phyloP scores from a whole-genome alignment of 2,113 vertebrate genomes.

The Pavo muticus region DNA sequence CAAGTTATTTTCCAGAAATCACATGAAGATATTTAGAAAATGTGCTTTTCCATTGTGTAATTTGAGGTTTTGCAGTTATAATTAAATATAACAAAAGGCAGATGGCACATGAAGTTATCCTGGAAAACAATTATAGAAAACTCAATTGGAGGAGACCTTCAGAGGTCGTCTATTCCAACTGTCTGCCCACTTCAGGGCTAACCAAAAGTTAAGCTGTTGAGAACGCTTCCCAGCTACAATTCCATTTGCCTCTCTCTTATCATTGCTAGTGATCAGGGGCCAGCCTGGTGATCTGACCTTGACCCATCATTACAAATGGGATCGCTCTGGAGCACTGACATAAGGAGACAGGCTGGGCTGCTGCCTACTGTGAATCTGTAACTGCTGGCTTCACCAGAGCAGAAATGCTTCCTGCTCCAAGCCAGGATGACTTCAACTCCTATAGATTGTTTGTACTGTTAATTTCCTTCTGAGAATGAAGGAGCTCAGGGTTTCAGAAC shows the following conservation, averaged over 20 bases:
- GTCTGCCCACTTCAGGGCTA: background rate
- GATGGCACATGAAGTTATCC: background rate
- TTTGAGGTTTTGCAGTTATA: background rate
- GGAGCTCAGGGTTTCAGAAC: background rate
- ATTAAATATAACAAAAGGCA: background rate
- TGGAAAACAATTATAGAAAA: background rate
- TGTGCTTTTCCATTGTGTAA: rapidly evolving
- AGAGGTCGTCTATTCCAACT: background rate
- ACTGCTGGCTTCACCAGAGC: background rate
- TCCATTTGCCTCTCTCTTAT: background rate
- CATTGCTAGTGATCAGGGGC: background rate
- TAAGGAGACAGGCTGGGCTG: background rate
- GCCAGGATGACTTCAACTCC: background rate
- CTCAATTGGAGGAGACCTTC: background rate
- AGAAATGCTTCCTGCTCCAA: rapidly evolving
- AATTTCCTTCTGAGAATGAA: background rate
- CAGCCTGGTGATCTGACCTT: background rate
- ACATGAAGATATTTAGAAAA: background rate
- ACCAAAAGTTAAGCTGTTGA: background rate
- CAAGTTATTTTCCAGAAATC: background rate
- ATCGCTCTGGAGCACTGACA: rapidly evolving
- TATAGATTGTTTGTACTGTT: background rate
- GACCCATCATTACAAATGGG: background rate
- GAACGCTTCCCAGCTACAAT: background rate
- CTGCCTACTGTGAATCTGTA: background rate